phyloP scores from a whole-genome alignment of 1,140 invertebrate species.

The Cepaea nemoralis region DNA sequence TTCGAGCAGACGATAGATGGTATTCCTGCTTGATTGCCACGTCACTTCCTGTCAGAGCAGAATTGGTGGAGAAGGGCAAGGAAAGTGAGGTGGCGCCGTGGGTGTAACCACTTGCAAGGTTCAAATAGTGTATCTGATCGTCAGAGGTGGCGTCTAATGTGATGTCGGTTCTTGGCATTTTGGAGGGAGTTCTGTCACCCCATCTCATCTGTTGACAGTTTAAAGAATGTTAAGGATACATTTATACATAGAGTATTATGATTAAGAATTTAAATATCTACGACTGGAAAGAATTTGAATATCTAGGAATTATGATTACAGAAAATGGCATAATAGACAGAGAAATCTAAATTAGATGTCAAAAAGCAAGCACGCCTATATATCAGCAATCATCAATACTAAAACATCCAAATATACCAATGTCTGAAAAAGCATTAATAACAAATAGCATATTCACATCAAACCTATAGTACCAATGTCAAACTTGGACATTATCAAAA shows the following conservation, averaged over 20 bases:
- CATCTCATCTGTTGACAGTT: neutral
- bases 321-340: too few species aligned
- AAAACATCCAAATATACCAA: too few species aligned
- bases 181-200: conserved; percentile 17
- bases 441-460: too few species aligned
- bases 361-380: too few species aligned
- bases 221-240: too few species aligned
- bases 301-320: too few species aligned
- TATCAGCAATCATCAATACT: too few species aligned
- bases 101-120: neutral
- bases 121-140: neutral
- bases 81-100: neutral
- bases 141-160: conserved; percentile 7
- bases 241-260: too few species aligned
- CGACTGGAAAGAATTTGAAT: neutral
- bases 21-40: conserved; percentile 16
- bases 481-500: neutral
- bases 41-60: neutral
- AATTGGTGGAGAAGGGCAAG: neutral
- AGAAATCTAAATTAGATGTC: too few species aligned
- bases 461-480: too few species aligned
- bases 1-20: neutral
- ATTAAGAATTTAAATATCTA: too few species aligned
- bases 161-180: conserved; percentile 2
- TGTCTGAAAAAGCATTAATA: too few species aligned